Evolutionary conservation across 2,888 invertebrate species (phyloP), one percentile per base, ranked within the genome.

Genomic region (Zygothrica quintamaculata): DNA sequence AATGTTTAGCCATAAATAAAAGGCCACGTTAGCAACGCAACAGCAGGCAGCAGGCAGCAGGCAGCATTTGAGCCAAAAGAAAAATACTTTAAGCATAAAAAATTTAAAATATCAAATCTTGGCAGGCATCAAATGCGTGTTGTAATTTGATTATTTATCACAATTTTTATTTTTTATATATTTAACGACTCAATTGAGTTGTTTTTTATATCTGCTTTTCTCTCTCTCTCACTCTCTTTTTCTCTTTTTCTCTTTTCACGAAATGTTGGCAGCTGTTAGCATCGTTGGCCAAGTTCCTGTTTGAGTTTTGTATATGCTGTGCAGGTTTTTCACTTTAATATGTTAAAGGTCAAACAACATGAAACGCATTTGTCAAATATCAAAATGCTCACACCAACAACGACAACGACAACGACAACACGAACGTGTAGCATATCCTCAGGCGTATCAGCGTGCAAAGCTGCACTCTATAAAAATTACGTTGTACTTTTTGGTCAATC

Each of bases 131-230:
- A 81, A 87, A 76, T 74, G 77, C 84, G 66, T 84, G 78, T n/a
- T n/a, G n/a, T 87, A 87, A 84, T 84, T 84, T 84, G 88, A 87
- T 84, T 84, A 87, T 87, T 87, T 85, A 84, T 87, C 84, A 77
- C 84, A 84, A 78, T 87, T 82, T 86, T 86, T 76, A 74, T 26
- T n/a, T n/a, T 87, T 82, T 86, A 84, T 76, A 74, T 68, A 74
- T 84, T 84, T 84, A 87, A 84, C 86, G 87, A 87, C 80, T 77
- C 84, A 84, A 84, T 84, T 87, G 79, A 73, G 84, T 87, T 84
- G 82, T 78, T 87, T 85, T 72, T 47, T 74, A 29, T 29, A 26
- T 26, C 26, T 8, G 8, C 26, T 8, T 26, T 26, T 26, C 5
- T 8, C 26, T 4, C 5, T 8, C 8, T 26, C 5, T 26, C 5